Evolutionary conservation across 2,797 vertebrate genomes (phyloP), one percentile per base, ranked within the genome.

Genomic region (Gobionotothen gibberifrons): DNA sequence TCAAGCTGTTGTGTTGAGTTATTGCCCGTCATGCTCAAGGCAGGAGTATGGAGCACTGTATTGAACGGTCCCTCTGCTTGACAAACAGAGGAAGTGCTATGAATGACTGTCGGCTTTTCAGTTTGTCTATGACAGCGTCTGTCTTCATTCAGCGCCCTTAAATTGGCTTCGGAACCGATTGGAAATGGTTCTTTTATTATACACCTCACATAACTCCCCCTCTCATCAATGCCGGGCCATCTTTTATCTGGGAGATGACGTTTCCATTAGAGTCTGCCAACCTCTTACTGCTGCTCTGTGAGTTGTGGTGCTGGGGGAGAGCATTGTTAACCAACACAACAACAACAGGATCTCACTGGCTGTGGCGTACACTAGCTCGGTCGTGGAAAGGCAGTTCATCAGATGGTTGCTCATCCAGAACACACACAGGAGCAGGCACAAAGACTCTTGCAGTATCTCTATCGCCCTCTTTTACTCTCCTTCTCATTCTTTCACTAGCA

Each of bases 191-290:
- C 87, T 92, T 92, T 93, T 90, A 92, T 89, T 91, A 89, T 80
- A 88, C 84, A 82, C 84, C 81, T 87, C 74, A 88, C 86, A 90
- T 90, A 89, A 92, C 89, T 89, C 88, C 84, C 78, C 74, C 86
- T 90, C 87, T 91, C 89, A 92, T 91, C 89, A 92, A 88, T 85
- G 82, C 85, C 32, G 3, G 64, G 76, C 85, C 80, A 90, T 93
- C 89, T 88, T 90, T 93, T 92, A 93, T 90, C 89, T 82, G 54
- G 81, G 85, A 89, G 90, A 91, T 94, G 93, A 94, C 92, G 88
- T 92, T 94, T 94, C 92, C 93, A 93, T 94, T 94, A 94, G 85
- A 77, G 87, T 86, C 91, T 93, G 93, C 88, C 91, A 93, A 73
- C 76, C 66, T 86, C 92, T 90, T 87, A 92, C 87, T 83, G 90